Evolutionary conservation across 2,888 invertebrate species (phyloP).

Genomic region (Lithosia quadra): DNA sequence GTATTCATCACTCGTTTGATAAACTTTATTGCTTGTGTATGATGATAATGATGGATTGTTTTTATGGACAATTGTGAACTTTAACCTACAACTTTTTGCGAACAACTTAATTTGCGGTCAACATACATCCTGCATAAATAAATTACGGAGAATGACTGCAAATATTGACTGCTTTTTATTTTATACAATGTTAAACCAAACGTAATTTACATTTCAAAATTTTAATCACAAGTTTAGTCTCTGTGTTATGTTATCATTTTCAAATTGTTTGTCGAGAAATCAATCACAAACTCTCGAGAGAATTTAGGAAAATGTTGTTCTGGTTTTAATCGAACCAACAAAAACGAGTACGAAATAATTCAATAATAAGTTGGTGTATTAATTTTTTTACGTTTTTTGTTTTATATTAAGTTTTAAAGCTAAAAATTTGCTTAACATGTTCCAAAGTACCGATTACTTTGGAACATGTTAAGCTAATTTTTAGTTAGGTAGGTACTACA

Average conservation of each 20-base stretch:
- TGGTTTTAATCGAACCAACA: background rate
- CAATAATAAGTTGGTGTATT: too few species aligned
- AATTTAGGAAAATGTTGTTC: background rate
- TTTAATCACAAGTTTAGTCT: background rate
- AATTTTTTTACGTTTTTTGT: too few species aligned
- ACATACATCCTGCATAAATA: background rate
- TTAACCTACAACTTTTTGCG: conserved; percentile 15
- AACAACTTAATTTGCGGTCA: background rate
- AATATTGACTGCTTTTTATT: background rate
- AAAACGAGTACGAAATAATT: too few species aligned
- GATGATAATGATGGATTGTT: conserved; percentile 12
- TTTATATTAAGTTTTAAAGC: too few species aligned
- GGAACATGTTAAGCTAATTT: too few species aligned
- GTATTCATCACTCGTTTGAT: background rate
- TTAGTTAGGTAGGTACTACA: too few species aligned
- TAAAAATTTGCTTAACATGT: too few species aligned
- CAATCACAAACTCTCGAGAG: background rate
- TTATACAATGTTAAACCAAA: background rate
- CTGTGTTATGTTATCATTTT: background rate
- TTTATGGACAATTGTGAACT: conserved; percentile 7
- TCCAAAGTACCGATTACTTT: too few species aligned
- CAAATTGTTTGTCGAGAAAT: background rate
- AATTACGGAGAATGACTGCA: background rate
- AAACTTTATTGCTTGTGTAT: background rate
- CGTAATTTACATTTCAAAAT: background rate